Evolutionary conservation across 2,797 vertebrate species (phyloP).

Genomic region (Tiaroga cobitis): DNA sequence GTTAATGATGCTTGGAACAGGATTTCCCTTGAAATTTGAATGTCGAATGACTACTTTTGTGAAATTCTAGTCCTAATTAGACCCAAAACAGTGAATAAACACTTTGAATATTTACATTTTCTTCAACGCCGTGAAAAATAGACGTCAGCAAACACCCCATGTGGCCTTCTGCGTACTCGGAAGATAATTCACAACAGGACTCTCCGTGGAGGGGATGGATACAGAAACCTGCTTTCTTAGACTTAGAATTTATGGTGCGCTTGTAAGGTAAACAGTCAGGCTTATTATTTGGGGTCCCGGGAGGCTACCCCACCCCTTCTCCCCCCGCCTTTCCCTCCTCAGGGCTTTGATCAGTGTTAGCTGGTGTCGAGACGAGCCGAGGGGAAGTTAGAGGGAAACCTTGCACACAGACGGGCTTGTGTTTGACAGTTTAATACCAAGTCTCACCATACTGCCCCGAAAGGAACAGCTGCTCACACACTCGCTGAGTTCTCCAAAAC

Average conservation of each 20-base stretch:
- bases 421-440: slow-evolving; percentile 69
- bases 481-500: slow-evolving; percentile 37
- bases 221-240: slow-evolving; percentile 47
- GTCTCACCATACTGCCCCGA: slow-evolving; percentile 47
- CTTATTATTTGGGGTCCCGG: slow-evolving; percentile 60
- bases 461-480: slow-evolving; percentile 60
- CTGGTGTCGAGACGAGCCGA: slow-evolving; percentile 43
- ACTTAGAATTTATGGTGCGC: slow-evolving; percentile 55
- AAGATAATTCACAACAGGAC: slow-evolving; percentile 40
- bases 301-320: slow-evolving; percentile 31
- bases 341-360: slow-evolving; percentile 62
- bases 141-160: neutral
- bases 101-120: slow-evolving; percentile 26
- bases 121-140: neutral
- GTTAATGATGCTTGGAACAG: neutral
- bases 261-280: slow-evolving; percentile 61
- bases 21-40: neutral
- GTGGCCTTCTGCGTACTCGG: neutral
- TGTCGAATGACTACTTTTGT: neutral
- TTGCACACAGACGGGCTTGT: slow-evolving; percentile 60
- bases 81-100: neutral
- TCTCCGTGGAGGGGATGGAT: slow-evolving; percentile 29
- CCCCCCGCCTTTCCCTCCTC: slow-evolving; percentile 25
- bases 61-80: neutral
- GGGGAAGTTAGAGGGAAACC: slow-evolving; percentile 49